Conservation (phyloP, 1,140 invertebrate species). For the Zaprionus inermis region DNA sequence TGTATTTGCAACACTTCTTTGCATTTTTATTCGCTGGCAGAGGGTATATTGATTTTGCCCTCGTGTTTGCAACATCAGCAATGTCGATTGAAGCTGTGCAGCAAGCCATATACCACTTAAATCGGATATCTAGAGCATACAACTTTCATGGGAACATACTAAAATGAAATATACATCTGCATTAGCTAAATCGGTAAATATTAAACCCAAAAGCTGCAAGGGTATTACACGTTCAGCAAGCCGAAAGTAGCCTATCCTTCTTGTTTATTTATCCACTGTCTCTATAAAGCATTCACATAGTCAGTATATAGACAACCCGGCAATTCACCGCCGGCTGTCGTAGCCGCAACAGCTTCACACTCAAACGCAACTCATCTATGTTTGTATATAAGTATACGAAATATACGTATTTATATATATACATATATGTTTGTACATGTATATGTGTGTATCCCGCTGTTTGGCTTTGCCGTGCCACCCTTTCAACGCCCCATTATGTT, state of each 20-base stretch:
- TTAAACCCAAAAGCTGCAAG: too few relatives aligned
- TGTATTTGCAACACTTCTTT: constrained; percentile 81
- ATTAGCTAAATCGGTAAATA: too few relatives aligned
- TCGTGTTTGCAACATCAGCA: too few relatives aligned
- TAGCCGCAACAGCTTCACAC: constrained; percentile 11
- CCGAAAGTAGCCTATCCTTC: too few relatives aligned
- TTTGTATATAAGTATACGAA: not conserved
- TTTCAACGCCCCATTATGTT: not conserved
- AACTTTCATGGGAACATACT: too few relatives aligned
- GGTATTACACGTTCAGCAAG: too few relatives aligned
- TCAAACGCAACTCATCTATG: constrained; percentile 29
- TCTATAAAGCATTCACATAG: constrained; percentile 61
- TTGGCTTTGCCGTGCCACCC: not conserved
- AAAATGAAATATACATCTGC: too few relatives aligned
- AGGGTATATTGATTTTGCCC: too few relatives aligned
- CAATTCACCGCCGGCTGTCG: constrained; percentile 24
- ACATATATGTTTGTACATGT: not conserved
- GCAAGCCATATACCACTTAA: too few relatives aligned
- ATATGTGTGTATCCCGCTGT: not conserved
- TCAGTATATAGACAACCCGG: constrained; percentile 33
- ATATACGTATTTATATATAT: not conserved
- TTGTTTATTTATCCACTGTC: constrained; percentile 57
- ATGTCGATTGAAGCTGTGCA: too few relatives aligned
- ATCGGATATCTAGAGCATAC: too few relatives aligned
- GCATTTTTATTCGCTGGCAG: constrained; percentile 27